phyloP scores from a whole-genome alignment of 2,797 vertebrate species.

The Merluccius polli region DNA sequence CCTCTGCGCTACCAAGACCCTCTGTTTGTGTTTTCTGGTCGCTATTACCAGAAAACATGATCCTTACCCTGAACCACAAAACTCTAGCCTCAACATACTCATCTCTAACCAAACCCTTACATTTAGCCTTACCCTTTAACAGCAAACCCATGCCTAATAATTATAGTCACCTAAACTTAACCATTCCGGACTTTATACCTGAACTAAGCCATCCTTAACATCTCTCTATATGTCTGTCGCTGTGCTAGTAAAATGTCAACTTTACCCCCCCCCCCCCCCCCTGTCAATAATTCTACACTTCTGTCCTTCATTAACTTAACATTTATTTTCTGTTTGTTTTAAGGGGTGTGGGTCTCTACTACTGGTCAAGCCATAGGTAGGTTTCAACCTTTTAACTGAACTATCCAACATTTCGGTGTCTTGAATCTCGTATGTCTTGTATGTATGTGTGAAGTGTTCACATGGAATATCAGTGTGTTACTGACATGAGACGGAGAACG shows the following conservation, averaged over 20 bases:
- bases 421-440: too few relatives aligned
- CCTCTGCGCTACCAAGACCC: neutral
- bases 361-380: constrained; percentile 94
- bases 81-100: neutral
- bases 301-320: neutral
- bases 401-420: constrained; percentile 5
- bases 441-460: constrained; percentile 24
- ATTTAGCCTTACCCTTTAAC: neutral
- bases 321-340: neutral
- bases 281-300: neutral
- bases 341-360: constrained; percentile 98
- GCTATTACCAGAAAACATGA: neutral
- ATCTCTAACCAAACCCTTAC: neutral
- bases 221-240: too few relatives aligned
- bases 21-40: neutral
- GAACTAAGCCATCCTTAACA: neutral
- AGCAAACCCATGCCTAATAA: neutral
- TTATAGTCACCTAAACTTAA: neutral
- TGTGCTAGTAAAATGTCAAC: neutral
- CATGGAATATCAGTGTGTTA: constrained; percentile 25
- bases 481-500: constrained; percentile 36
- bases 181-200: neutral
- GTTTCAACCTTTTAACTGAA: constrained; percentile 15
- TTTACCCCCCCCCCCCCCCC: neutral
- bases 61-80: neutral